Conservation (phyloP, 2,797 vertebrate species). For the Jordanella pulchra region DNA sequence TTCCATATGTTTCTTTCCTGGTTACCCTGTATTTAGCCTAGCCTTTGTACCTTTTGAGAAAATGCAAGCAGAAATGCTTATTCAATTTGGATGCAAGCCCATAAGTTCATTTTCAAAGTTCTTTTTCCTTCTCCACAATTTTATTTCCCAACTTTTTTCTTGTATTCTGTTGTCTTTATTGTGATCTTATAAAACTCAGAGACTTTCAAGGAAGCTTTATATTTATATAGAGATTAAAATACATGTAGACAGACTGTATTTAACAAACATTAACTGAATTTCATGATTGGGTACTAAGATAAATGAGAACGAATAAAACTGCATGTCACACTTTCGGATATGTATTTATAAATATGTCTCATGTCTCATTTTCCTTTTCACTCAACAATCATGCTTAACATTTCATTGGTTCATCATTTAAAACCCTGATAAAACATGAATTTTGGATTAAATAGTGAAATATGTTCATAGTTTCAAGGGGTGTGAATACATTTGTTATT, state of each 20-base stretch:
- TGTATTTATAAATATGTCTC: background rate
- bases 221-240: slow-evolving; percentile 1
- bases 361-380: background rate
- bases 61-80: background rate
- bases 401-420: background rate
- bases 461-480: background rate
- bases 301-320: background rate
- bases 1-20: background rate
- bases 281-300: background rate
- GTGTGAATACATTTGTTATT: background rate
- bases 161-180: background rate
- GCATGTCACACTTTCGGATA: background rate
- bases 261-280: background rate
- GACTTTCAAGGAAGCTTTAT: background rate
- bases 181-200: background rate
- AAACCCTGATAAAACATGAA: background rate
- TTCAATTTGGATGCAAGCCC: too few species aligned
- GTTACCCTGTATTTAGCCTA: background rate
- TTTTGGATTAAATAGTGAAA: background rate
- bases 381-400: background rate
- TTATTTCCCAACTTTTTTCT: background rate
- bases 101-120: too few species aligned
- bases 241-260: background rate
- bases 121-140: background rate
- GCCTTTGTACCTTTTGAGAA: background rate